Evolutionary conservation across 2,113 vertebrate species (phyloP).

Genomic region (Labeo catla): DNA sequence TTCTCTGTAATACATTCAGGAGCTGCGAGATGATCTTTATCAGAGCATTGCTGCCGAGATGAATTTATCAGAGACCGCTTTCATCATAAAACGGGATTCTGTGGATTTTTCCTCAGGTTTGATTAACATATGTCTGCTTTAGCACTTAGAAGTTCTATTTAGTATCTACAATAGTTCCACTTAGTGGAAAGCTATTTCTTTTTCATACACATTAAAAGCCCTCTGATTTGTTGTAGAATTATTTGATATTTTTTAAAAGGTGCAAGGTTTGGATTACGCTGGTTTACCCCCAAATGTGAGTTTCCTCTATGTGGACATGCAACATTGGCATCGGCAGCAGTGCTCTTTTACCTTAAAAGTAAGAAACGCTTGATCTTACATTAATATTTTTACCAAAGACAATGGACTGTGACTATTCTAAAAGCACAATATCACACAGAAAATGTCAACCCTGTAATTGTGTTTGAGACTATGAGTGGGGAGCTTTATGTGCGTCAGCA

Average conservation of each 20-base stretch:
- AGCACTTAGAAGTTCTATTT: no score
- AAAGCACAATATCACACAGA: slow-evolving; percentile 67
- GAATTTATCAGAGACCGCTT: slow-evolving; percentile 93
- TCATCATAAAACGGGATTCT: slow-evolving; percentile 79
- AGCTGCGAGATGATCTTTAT: slow-evolving; percentile 81
- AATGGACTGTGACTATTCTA: not conserved
- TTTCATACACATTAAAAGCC: no score
- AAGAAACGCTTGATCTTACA: slow-evolving; percentile 52
- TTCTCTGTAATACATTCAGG: slow-evolving; percentile 69
- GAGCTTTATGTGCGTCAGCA: slow-evolving; percentile 78
- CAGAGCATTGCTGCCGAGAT: slow-evolving; percentile 89
- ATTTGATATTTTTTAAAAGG: slow-evolving; percentile 65
- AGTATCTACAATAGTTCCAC: no score
- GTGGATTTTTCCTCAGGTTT: slow-evolving; percentile 83
- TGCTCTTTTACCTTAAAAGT: slow-evolving; percentile 85
- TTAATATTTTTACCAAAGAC: not conserved
- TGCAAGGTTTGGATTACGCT: slow-evolving; percentile 84
- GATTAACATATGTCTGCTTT: not conserved
- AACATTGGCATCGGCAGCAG: slow-evolving; percentile 88
- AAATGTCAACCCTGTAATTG: slow-evolving; percentile 79
- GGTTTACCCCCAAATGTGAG: slow-evolving; percentile 88
- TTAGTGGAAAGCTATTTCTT: no score
- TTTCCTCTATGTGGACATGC: slow-evolving; percentile 90
- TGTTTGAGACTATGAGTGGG: slow-evolving; percentile 87
- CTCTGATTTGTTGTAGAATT: no score